phyloP scores from a whole-genome alignment of 2,797 vertebrate species.

The Acipenser transmontanus region DNA sequence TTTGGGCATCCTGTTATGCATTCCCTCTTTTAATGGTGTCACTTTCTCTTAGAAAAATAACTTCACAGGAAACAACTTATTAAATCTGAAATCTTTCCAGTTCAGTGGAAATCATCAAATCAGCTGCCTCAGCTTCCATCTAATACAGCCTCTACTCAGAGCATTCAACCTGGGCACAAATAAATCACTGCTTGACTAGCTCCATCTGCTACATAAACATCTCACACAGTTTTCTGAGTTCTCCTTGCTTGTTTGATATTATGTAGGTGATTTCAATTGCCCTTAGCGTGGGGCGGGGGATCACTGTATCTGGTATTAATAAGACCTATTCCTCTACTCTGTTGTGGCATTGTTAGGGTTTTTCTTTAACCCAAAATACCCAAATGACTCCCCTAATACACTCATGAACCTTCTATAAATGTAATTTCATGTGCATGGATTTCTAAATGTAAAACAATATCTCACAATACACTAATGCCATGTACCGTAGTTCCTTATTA shows the following conservation, averaged over 20 bases:
- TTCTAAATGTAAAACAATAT: no score
- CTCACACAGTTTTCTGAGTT: conserved; percentile 26
- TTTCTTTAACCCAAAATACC: no score
- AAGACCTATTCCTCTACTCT: no score
- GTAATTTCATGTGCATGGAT: no score
- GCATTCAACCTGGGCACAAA: conserved; percentile 22
- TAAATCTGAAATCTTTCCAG: conserved; percentile 60
- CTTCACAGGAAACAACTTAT: conserved; percentile 44
- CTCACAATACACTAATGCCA: no score
- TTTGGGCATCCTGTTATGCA: conserved; percentile 9
- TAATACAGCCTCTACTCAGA: conserved; percentile 19
- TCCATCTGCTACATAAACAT: conserved; percentile 23
- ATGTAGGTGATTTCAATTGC: conserved; percentile 35
- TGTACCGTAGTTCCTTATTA: no score
- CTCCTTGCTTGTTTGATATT: conserved; percentile 27
- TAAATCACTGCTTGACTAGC: conserved; percentile 24
- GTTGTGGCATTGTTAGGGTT: no score
- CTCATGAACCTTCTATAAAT: no score
- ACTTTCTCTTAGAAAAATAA: conserved; percentile 35
- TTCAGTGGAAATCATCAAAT: conserved; percentile 54
- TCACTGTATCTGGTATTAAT: no score
- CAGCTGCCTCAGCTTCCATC: conserved; percentile 36
- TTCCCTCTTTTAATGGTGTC: conserved; percentile 24
- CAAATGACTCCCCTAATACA: no score
- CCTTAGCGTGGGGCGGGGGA: no score